Evolutionary conservation across 2,888 invertebrate species (phyloP).

Genomic region (Cheilosia vernalis): DNA sequence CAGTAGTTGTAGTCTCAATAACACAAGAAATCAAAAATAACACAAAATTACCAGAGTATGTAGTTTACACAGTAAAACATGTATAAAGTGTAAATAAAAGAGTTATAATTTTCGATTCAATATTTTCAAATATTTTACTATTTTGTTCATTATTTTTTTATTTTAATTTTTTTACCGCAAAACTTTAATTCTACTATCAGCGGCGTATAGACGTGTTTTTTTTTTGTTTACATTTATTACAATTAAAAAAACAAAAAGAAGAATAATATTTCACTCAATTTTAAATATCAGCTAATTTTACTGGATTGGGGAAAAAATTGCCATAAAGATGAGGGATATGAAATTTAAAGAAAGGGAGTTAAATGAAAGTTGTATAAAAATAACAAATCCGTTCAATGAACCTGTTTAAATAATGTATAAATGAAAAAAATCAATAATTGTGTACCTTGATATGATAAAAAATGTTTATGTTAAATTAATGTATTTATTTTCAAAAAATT

Average conservation of each 20-base stretch:
- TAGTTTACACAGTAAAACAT: conserved; percentile 56
- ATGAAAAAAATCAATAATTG: conserved; percentile 62
- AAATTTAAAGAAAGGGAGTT: conserved; percentile 21
- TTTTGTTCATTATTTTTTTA: background rate
- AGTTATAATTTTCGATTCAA: conserved; percentile 10
- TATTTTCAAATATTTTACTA: background rate
- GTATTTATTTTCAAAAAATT: conserved; percentile 43
- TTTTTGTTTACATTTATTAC: background rate
- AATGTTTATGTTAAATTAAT: conserved; percentile 44
- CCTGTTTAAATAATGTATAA: conserved; percentile 41
- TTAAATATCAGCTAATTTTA: conserved; percentile 23
- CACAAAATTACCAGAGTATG: conserved; percentile 31
- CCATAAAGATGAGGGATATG: conserved; percentile 42
- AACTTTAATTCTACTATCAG: conserved; percentile 14
- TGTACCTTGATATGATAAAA: conserved; percentile 71
- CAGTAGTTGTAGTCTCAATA: conserved; percentile 40
- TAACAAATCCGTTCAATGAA: conserved; percentile 63
- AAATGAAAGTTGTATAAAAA: conserved; percentile 48
- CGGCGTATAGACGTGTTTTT: conserved; percentile 66
- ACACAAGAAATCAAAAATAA: conserved; percentile 18
- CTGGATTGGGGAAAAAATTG: conserved; percentile 52
- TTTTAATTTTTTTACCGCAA: conserved; percentile 5
- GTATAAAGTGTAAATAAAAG: conserved; percentile 72
- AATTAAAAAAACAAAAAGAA: background rate
- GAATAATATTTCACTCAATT: background rate